Evolutionary conservation across 2,888 invertebrate species (phyloP), one percentile per base, ranked within the genome.

Genomic region (Epinotia bilunana): DNA sequence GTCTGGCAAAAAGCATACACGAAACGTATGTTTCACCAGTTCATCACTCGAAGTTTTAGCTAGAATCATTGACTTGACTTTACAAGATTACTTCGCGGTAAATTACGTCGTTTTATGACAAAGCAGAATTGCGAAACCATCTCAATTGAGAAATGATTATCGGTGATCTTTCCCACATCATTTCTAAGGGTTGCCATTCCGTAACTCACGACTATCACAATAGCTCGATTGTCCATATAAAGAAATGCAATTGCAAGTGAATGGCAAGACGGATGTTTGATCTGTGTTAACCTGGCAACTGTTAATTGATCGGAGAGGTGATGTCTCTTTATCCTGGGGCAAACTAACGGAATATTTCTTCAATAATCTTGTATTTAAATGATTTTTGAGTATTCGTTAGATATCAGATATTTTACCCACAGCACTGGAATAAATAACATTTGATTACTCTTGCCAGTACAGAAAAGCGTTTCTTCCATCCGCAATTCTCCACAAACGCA

Each of bases 181-280:
- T 80, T 74, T 63, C 78, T 78, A 82, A 73, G 78, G 65, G 76
- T 77, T 75, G 79, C 80, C 81, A 79, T 81, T 68, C 68, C 75
- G 79, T 72, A 80, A 80, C 81, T 81, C 83, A 83, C 76, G 74
- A 76, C 73, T 81, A 83, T 81, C 77, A 81, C 81, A 84, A 85
- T 83, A 81, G 80, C 82, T 80, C 78, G 81, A 81, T 82, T 83
- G 77, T 73, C 87, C 86, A 82, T 87, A 87, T 87, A 87, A 80
- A 87, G 86, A 81, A 84, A 83, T 80, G 83, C 80, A 83, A 84
- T 87, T 83, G 81, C 81, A 60, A 46, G 70, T 57, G 64, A 74
- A 74, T 63, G 57, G 63, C 58, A 46, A 33, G 53, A 63, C 43
- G 57, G 55, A 60, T 49, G 18, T 16, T 70, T 64, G 60, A 74